Percentiles rank a stretch among this genome's conserved stretches.
These are phyloP conservation scores for Egretta garzetta DNA, from an alignment of 2,113 vertebrate genomes.

Conservation along the genomic window DNA sequence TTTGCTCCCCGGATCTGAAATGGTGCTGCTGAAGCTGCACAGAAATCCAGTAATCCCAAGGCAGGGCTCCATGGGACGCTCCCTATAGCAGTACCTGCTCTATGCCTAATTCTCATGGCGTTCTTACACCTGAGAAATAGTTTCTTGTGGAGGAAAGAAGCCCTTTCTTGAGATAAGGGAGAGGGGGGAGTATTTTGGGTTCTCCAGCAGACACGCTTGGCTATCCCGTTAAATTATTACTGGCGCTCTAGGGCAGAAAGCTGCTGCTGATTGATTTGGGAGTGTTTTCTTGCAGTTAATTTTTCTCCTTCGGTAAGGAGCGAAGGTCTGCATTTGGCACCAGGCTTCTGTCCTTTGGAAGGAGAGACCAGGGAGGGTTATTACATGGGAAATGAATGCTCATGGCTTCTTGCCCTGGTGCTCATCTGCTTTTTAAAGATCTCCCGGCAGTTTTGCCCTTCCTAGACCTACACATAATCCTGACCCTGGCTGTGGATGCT, in stretches of 20 bases:
- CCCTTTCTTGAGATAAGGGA: not conserved
- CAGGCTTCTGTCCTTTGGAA: not conserved
- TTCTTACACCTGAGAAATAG: not conserved
- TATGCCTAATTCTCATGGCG: rapidly evolving
- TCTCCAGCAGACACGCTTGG: not conserved
- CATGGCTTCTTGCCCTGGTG: not conserved
- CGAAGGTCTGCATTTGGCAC: not conserved
- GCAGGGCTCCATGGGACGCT: rapidly evolving
- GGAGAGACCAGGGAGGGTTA: not conserved
- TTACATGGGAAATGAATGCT: not conserved
- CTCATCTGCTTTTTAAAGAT: not conserved
- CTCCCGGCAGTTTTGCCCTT: not conserved
- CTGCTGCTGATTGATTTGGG: not conserved
- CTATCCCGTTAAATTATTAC: not conserved
- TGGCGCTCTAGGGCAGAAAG: not conserved
- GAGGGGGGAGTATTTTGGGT: not conserved
- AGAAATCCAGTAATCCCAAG: not conserved
- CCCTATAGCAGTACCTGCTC: not conserved
- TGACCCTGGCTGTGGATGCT: not conserved
- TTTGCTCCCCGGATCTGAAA: not conserved
- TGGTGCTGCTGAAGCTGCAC: not conserved
- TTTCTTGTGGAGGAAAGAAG: not conserved
- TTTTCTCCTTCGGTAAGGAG: not conserved
- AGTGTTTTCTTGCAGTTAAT: not conserved
- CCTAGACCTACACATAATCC: constrained; percentile 6